phyloP scores from a whole-genome alignment of 2,888 invertebrate species.

The Meteorus colon region DNA sequence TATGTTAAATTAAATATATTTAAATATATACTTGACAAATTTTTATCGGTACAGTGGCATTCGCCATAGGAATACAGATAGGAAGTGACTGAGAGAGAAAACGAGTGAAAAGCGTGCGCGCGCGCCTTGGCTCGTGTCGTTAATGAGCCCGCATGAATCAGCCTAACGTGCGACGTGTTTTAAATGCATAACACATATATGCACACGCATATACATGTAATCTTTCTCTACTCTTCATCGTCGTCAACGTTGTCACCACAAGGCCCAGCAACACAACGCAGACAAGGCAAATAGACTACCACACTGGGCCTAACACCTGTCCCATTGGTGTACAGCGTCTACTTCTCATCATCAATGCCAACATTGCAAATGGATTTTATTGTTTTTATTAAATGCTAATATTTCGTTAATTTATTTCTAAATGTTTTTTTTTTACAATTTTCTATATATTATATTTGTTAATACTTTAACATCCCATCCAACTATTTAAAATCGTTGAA shows the following conservation, averaged over 20 bases:
- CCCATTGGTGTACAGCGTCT: constrained; percentile 57
- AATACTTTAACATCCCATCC: too few relatives aligned
- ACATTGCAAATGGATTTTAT: neutral
- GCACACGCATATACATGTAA: neutral
- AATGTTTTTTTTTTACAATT: too few relatives aligned
- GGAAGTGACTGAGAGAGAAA: constrained; percentile 44
- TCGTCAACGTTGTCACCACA: constrained; percentile 31
- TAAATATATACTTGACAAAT: neutral
- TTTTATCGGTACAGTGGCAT: neutral
- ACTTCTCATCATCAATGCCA: neutral
- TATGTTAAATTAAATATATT: constrained; percentile 5
- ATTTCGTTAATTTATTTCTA: too few relatives aligned
- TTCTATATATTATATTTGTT: too few relatives aligned
- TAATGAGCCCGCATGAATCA: constrained; percentile 66
- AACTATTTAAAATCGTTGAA: too few relatives aligned
- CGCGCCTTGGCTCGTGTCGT: constrained; percentile 70
- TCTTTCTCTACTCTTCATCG: neutral
- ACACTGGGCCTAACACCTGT: constrained; percentile 68
- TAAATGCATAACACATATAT: constrained; percentile 26
- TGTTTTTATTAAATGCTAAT: too few relatives aligned
- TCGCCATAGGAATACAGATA: neutral
- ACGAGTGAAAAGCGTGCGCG: constrained; percentile 52
- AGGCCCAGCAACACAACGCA: constrained; percentile 31
- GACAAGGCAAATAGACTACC: constrained; percentile 64
- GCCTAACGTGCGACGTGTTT: constrained; percentile 37